These are phyloP conservation scores for Microdon myrmicae DNA, from an alignment of 2,888 invertebrate genomes.

Conservation along the genomic window DNA sequence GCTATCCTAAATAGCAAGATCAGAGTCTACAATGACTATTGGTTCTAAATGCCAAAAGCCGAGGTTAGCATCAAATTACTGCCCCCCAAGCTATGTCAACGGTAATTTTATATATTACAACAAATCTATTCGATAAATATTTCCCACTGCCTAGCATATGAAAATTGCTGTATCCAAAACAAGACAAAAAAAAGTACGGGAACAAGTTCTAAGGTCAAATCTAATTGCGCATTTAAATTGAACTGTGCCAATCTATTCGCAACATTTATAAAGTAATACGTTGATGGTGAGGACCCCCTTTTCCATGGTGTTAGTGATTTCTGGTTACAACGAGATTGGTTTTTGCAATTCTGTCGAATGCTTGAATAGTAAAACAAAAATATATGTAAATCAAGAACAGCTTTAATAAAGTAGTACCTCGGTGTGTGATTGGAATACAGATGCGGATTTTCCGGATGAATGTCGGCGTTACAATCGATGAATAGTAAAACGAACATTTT, in stretches of 20 bases:
- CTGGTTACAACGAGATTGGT: constrained; percentile 11
- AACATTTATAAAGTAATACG: constrained; percentile 17
- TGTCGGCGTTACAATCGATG: constrained; percentile 25
- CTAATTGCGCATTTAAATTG: constrained; percentile 37
- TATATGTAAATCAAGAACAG: constrained; percentile 6
- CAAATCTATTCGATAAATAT: not conserved
- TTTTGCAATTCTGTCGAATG: constrained; percentile 4
- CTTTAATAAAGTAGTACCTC: constrained; percentile 9
- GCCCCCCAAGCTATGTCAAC: not conserved
- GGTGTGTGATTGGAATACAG: constrained; percentile 17
- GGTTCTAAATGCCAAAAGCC: constrained; percentile 29
- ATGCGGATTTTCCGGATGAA: constrained; percentile 17
- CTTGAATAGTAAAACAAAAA: not conserved
- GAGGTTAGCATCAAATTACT: constrained; percentile 12
- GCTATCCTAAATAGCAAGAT: constrained; percentile 24
- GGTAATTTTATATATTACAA: constrained; percentile 5
- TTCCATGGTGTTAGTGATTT: constrained; percentile 1
- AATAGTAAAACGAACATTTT: constrained; percentile 32
- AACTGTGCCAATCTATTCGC: constrained; percentile 31
- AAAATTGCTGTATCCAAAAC: constrained; percentile 14
- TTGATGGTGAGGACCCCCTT: not conserved
- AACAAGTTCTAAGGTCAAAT: constrained; percentile 39
- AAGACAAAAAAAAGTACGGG: constrained; percentile 9
- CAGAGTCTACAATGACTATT: not conserved
- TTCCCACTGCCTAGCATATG: constrained; percentile 3